Conservation (phyloP, 2,113 vertebrate genomes). For the Microcebus lehilahytsara region DNA sequence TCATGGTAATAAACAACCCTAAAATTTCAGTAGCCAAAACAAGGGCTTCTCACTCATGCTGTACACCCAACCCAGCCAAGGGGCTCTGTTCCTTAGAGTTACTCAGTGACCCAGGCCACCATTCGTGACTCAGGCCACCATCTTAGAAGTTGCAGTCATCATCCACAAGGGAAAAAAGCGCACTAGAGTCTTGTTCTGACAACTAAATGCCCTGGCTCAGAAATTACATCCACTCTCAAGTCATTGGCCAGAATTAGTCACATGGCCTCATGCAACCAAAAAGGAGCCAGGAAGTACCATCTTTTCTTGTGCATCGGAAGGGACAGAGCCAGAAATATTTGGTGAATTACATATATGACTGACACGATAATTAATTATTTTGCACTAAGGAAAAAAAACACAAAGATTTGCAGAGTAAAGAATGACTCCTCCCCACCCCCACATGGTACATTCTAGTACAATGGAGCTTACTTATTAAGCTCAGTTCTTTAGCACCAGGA, state of each 20-base stretch:
- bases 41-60: background rate
- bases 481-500: background rate
- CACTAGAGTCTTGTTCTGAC: background rate
- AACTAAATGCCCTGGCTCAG: background rate
- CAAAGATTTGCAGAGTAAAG: background rate
- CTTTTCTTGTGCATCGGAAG: slow-evolving; percentile 7
- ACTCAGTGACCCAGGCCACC: background rate
- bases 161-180: background rate
- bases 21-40: background rate
- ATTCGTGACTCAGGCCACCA: background rate
- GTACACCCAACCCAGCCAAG: background rate
- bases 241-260: background rate
- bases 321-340: slow-evolving; percentile 2
- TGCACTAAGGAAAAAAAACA: slow-evolving; percentile 25
- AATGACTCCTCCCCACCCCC: background rate
- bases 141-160: background rate
- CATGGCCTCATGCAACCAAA: background rate
- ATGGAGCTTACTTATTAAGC: background rate
- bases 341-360: background rate
- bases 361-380: background rate
- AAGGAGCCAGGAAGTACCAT: background rate
- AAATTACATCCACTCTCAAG: background rate
- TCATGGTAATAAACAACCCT: background rate
- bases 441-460: background rate
- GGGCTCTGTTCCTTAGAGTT: background rate